Base-by-base conservation (phyloP, 2,797 vertebrate genomes). In the Melanotaenia nigrans region DNA sequence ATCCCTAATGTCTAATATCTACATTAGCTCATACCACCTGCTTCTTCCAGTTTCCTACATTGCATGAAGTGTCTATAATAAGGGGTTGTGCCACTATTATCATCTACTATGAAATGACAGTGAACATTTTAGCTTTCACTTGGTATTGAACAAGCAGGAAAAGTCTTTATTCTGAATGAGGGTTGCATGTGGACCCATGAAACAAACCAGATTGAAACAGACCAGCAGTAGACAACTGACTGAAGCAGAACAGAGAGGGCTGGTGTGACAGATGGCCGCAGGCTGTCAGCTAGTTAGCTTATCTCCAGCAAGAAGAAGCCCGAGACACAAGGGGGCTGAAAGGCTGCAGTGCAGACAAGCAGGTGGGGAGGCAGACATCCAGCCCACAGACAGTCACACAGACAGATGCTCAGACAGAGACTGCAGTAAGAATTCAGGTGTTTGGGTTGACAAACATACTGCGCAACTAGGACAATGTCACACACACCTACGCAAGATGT, bases 221-320 rank as follows among this genome's bases (percentile, higher is more conserved):
- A 72, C 49, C 76, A 75, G 75, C 71, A 82, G 68, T 67, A 79
- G 86, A 81, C 83, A 72, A 83, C 83, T 79, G 78, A 77, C 81
- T 73, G 73, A 72, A 60, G 72, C 68, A 60, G 81, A 84, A 58
- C 71, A 70, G 77, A 82, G 71, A 81, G 61, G 81, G 74, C n/a
- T 77, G 32, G 79, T 68, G 77, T 86, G 89, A 90, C 90, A 93
- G 87, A 90, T 90, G 91, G 89, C 85, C 75, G 42, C 57, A 57
- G 84, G 88, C 90, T 73, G 88, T 88, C 74, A 75, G 86, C 89
- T 74, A 82, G 87, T 77, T 86, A 65, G 90, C 89, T 92, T 89
- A 92, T 91, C 88, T 89, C 70, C 75, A 61, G 66, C 5, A 69
- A 88, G 84, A 62, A 85, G 87, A 75, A 68, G 80, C 79, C 68